phyloP scores from a whole-genome alignment of 2,888 invertebrate genomes.

The Vandiemenella viatica region DNA sequence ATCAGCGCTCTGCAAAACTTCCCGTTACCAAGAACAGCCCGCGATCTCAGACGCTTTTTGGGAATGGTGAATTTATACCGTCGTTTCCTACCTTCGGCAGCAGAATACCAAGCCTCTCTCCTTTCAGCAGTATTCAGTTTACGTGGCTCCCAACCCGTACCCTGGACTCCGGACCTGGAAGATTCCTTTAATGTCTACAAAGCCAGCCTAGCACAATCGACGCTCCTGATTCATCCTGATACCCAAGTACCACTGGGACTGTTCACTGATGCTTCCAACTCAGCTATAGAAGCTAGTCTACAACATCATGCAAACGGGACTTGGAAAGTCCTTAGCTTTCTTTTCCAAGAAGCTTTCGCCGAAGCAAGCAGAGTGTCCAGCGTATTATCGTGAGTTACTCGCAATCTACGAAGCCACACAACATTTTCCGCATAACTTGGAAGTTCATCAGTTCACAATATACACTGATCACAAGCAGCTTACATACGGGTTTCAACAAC shows the following conservation, averaged over 20 bases:
- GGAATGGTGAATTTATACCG: conserved; percentile 5
- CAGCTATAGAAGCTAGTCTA: not conserved
- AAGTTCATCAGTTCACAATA: too few relatives aligned
- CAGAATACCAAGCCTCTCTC: not conserved
- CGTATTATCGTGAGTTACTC: too few relatives aligned
- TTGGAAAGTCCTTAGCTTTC: not conserved
- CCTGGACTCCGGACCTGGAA: not conserved
- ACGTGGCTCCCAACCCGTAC: not conserved
- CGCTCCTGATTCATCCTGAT: not conserved
- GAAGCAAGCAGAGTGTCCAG: not conserved
- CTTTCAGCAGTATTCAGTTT: not conserved
- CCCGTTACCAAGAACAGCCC: conserved; percentile 5
- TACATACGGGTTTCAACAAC: not conserved
- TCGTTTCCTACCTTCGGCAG: not conserved
- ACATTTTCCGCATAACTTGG: conserved; percentile 18
- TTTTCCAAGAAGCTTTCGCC: not conserved
- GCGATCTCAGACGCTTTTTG: not conserved
- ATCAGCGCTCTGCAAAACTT: not conserved
- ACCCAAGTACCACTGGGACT: not conserved
- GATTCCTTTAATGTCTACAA: not conserved
- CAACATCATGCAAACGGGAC: not conserved
- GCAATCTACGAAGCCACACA: conserved; percentile 6
- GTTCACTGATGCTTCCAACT: not conserved
- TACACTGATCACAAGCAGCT: too few relatives aligned
- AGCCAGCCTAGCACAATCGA: not conserved